Conservation (phyloP, 2,113 vertebrate genomes). For the Elephas maximus region DNA sequence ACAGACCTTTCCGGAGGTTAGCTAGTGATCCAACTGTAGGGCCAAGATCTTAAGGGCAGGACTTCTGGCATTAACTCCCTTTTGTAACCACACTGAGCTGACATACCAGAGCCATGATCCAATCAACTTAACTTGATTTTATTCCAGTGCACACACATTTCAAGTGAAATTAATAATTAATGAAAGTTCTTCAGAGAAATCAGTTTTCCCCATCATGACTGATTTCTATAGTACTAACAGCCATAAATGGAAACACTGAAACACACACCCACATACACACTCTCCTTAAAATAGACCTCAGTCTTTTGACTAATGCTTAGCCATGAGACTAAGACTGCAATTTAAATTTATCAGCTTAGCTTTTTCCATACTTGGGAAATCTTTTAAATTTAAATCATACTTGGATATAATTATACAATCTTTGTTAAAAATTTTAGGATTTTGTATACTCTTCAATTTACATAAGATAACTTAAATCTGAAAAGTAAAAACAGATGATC, state of each 20-base stretch:
- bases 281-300: slow-evolving; percentile 44
- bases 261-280: background rate
- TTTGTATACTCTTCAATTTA: background rate
- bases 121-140: background rate
- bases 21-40: background rate
- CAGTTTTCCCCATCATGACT: background rate
- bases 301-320: background rate
- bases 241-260: background rate
- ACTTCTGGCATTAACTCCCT: background rate
- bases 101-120: background rate
- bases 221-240: background rate
- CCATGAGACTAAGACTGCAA: background rate
- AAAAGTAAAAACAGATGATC: background rate
- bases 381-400: background rate
- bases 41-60: background rate
- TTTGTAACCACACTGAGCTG: background rate
- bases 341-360: background rate
- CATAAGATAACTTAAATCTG: slow-evolving; percentile 2
- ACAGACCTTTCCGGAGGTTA: background rate
- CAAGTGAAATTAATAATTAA: background rate
- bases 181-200: background rate
- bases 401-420: slow-evolving; percentile 21
- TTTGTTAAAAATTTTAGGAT: slow-evolving; percentile 36
- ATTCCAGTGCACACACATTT: slow-evolving; percentile 11
- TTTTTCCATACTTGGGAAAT: slow-evolving; percentile 18